Conservation (phyloP, 2,797 vertebrate genomes). For the Acanthurus lineatus region DNA sequence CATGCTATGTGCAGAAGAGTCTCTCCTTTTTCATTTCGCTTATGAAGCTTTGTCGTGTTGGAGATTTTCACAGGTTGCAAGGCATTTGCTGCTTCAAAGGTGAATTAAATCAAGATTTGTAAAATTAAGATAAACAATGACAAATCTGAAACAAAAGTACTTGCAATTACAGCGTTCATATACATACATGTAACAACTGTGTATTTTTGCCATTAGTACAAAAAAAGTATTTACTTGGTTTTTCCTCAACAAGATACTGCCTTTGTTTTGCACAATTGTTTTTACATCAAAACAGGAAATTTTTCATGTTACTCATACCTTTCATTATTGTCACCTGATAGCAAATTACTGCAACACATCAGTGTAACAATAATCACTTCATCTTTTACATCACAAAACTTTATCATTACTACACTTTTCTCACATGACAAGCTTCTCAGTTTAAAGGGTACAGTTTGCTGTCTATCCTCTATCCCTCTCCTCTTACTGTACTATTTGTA, state of each 20-base stretch:
- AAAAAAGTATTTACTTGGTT: too few species aligned
- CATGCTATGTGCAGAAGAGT: conserved; percentile 86
- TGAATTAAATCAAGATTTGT: not conserved
- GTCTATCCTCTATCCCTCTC: too few species aligned
- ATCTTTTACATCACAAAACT: too few species aligned
- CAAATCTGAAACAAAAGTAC: not conserved
- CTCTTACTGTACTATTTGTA: too few species aligned
- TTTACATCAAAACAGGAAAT: not conserved
- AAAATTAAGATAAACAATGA: conserved; percentile 9
- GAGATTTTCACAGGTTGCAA: not conserved
- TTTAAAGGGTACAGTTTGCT: too few species aligned
- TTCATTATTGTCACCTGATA: not conserved
- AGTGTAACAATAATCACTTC: too few species aligned
- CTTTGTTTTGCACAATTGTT: not conserved
- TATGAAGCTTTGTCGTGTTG: conserved; percentile 47
- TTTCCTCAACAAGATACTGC: not conserved
- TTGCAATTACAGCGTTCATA: not conserved
- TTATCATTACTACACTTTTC: too few species aligned
- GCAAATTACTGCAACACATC: not conserved
- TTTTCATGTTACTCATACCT: not conserved
- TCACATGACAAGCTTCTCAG: too few species aligned
- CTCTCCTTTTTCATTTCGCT: conserved; percentile 82
- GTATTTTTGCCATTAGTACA: not conserved
- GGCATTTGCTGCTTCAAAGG: conserved; percentile 32
- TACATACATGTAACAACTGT: fast-evolving